Evolutionary conservation across 53 echinoderm and acorn worm species (phyloP).

Genomic region (Pentamera pediparva): DNA sequence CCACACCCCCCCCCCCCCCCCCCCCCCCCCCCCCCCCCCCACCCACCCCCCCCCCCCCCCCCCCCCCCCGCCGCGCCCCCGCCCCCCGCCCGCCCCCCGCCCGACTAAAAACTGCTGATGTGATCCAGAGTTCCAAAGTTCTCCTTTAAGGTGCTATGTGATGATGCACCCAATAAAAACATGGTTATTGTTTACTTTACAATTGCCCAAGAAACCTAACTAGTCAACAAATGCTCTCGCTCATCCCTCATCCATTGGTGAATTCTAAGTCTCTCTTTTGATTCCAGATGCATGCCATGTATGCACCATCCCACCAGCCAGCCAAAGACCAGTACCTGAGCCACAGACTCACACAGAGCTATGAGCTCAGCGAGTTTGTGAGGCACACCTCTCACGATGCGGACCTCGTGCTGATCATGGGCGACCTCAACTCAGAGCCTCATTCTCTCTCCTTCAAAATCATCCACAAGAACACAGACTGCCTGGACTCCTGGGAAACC

Average conservation of each 20-base stretch:
- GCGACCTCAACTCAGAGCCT: slow-evolving; percentile 88
- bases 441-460: slow-evolving; percentile 55
- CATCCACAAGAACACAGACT: slow-evolving; percentile 40
- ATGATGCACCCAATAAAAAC: too few relatives aligned
- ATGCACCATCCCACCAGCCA: slow-evolving; percentile 56
- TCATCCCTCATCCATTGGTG: background rate
- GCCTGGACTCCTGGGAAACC: slow-evolving; percentile 72
- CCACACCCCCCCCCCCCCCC: too few relatives aligned
- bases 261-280: background rate
- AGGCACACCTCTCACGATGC: slow-evolving; percentile 45
- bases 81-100: too few relatives aligned
- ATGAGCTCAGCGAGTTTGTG: slow-evolving; percentile 81
- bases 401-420: slow-evolving; percentile 65
- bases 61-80: too few relatives aligned
- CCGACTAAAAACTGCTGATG: too few relatives aligned
- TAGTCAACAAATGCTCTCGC: too few relatives aligned
- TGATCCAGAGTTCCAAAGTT: too few relatives aligned
- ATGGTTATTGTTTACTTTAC: too few relatives aligned
- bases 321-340: slow-evolving; percentile 52
- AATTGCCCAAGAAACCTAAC: too few relatives aligned
- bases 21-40: too few relatives aligned
- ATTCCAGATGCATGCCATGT: slow-evolving; percentile 64
- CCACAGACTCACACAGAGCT: slow-evolving; percentile 73
- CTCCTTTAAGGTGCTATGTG: too few relatives aligned
- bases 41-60: too few relatives aligned